phyloP scores from a whole-genome alignment of 2,113 vertebrate genomes.

The Caracal caracal region DNA sequence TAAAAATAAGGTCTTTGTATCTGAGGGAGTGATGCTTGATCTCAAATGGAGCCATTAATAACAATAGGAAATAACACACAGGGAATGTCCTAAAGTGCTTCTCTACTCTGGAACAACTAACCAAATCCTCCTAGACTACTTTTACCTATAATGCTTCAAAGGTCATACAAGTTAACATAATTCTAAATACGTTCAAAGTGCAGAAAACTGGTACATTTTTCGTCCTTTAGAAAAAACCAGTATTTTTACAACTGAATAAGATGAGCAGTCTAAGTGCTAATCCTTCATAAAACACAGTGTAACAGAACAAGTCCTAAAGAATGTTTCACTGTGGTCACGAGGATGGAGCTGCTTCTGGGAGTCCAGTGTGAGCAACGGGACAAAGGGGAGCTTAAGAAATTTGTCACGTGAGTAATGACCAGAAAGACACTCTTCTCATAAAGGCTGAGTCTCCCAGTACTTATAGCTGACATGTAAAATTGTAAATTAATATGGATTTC shows the following conservation, averaged over 20 bases:
- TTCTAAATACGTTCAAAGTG: not conserved
- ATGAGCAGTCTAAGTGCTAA: not conserved
- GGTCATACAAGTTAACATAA: not conserved
- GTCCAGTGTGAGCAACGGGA: too few relatives aligned
- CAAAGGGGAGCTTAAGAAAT: not conserved
- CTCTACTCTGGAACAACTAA: not conserved
- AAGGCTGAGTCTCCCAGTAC: not conserved
- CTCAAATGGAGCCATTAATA: conserved; percentile 30
- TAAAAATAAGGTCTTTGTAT: conserved; percentile 17
- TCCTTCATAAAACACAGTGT: not conserved
- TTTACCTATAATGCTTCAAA: not conserved
- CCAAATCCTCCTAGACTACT: not conserved
- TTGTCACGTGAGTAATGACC: not conserved
- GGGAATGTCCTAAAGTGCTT: not conserved
- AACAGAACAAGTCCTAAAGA: not conserved
- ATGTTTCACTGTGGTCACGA: not conserved
- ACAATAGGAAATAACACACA: not conserved
- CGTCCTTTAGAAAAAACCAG: not conserved
- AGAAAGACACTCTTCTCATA: not conserved
- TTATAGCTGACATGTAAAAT: not conserved
- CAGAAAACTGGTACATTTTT: not conserved
- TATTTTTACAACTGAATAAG: not conserved
- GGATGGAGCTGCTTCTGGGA: not conserved
- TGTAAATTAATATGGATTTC: not conserved
- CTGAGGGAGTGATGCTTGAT: not conserved